Base-by-base conservation (phyloP, 2,888 invertebrate species). In the Margaritifera margaritifera region DNA sequence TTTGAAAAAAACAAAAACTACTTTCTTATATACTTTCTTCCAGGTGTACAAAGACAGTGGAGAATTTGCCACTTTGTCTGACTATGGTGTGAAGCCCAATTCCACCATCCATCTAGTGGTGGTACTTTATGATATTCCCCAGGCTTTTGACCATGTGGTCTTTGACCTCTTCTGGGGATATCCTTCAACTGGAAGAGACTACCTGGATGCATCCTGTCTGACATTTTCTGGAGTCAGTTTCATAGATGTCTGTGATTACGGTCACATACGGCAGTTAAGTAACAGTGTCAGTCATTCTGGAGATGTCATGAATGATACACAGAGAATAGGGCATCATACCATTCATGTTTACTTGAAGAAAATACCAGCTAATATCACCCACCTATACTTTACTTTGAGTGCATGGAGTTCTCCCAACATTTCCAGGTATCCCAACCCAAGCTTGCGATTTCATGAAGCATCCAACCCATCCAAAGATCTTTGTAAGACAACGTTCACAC, bases 131-230 rank as follows among this genome's bases (percentile, higher is more conserved):
- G 64, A 75, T 20, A 78, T 82, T 22, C 80, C 82, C n/a, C 78
- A 80, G 15, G 55, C 54, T 19, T 79, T 82, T 57, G 71, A 82
- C 65, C 67, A 81, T 62, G 82, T 82, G 6, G 77, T 81, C 1
- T 82, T 82, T 70, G 82, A 82, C 58, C 64, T 82, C 18, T 71
- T 66, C 63, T 82, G 82, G 82, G 82, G 80, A 1, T 82, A 79
- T 63, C 82, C 82, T 5, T 31, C 18, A 5, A n/a, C 11, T n/a
- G 71, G 77, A 8, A 11, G 42, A 0, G 82, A 82, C 68, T 82
- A 65, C 56, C 68, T 82, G 15, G 82, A 82, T 75, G 82, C 82
- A 1, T 77, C 78, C 1, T 82, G 82, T 67, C 66, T 82, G 8
- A 27, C 76, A 19, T 82, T 75, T 55, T 66, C 62, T 19, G 68